phyloP scores from a whole-genome alignment of 2,113 vertebrate species.

The Antennarius striatus region DNA sequence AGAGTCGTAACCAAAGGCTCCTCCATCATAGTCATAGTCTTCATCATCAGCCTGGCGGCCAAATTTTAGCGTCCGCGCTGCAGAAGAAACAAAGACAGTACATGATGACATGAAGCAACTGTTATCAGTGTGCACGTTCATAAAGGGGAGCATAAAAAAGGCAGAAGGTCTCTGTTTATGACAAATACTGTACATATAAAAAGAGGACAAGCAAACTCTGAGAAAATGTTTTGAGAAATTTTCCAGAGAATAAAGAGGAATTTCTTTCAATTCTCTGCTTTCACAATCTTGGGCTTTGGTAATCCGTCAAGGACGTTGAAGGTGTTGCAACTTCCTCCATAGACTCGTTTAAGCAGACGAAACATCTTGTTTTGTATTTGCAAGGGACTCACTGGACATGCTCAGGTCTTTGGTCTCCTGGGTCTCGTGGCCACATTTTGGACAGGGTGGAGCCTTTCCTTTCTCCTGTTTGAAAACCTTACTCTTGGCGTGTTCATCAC shows the following conservation, averaged over 20 bases:
- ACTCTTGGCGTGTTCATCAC: constrained; percentile 94
- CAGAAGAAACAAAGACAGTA: constrained; percentile 19
- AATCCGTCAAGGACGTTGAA: neutral
- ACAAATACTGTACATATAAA: neutral
- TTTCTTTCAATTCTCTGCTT: neutral
- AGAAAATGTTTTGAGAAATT: neutral
- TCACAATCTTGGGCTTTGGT: neutral
- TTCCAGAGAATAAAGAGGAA: neutral
- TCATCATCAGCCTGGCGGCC: constrained; percentile 89
- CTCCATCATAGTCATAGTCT: constrained; percentile 72
- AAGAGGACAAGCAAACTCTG: no score
- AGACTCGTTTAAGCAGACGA: neutral
- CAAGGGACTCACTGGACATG: constrained; percentile 94
- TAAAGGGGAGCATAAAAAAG: neutral
- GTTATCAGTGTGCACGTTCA: no score
- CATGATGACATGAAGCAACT: neutral
- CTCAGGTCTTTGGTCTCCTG: constrained; percentile 97
- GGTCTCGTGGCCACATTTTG: constrained; percentile 97
- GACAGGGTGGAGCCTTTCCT: constrained; percentile 93
- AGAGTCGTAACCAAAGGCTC: constrained; percentile 88
- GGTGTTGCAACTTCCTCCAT: constrained; percentile 8
- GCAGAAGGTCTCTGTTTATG: neutral
- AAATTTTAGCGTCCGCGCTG: constrained; percentile 93
- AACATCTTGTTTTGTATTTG: neutral
- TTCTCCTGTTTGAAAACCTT: constrained; percentile 99